These are phyloP conservation scores for Anas platyrhynchos DNA, from an alignment of 2,113 vertebrate genomes.

Conservation along the genomic window DNA sequence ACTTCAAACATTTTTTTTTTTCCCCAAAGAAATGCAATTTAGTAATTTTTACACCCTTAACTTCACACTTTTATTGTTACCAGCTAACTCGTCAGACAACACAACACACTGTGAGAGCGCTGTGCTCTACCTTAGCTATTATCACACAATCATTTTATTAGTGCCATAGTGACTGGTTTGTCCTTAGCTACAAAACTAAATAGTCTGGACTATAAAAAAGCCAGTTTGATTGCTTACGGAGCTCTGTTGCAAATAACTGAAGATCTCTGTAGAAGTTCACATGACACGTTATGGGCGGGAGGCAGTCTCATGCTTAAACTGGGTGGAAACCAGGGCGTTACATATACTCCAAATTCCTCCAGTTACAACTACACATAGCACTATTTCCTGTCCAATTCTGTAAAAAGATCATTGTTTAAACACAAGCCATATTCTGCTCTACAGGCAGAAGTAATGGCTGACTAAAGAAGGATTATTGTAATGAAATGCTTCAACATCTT, in stretches of 20 bases:
- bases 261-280: background rate
- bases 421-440: background rate
- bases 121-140: background rate
- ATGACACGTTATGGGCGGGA: background rate
- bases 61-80: background rate
- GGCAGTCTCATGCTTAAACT: background rate
- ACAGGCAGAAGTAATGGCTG: background rate
- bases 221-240: background rate
- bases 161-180: background rate
- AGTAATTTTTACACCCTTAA: background rate
- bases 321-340: background rate
- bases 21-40: background rate
- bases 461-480: background rate
- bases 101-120: fast-evolving
- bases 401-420: background rate
- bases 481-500: background rate
- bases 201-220: background rate
- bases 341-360: background rate
- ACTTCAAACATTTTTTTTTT: background rate
- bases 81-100: background rate
- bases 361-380: background rate
- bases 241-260: background rate
- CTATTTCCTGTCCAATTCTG: background rate
- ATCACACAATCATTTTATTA: background rate
- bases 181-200: background rate